Base-by-base conservation (phyloP, 2,113 vertebrate species). In the Lepisosteus oculatus region DNA sequence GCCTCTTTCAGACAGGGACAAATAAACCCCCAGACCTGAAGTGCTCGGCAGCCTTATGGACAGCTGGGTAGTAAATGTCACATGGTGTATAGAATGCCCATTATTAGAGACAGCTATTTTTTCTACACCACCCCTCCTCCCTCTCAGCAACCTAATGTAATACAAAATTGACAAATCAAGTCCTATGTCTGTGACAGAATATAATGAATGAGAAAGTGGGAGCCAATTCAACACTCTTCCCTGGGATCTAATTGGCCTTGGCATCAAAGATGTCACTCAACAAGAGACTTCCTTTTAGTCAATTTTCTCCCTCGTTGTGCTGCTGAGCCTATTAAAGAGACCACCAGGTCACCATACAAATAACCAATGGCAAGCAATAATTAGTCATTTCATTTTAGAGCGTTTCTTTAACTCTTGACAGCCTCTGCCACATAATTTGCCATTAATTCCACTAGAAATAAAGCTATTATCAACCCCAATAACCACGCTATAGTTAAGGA, bases 41-140 rank as follows among this genome's bases (percentile, higher is more conserved):
- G 91, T 90, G 90, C 92, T 91, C 93, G 92, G 90, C 92, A 92
- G 91, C 91, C 91, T 90, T 93, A 93, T 87, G 91, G 92, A 93
- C 92, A 94, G 91, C 92, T 93, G 93, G 92, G 90, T 91, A 93
- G 92, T 93, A 93, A 95, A 93, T 94, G 92, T 94, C 93, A 93
- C 92, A 93, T 92, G 85, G 90, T 92, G 91, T 88, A 90, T 87
- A 90, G 92, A 93, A 94, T 93, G 92, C 90, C 90, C 91, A 95
- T 94, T 94, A 93, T 94, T 90, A 92, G 90, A 93, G 87, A 90
- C 91, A 92, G 89, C 91, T 90, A 93, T 93, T 94, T 94, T 90
- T 94, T 93, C 89, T 87, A 89, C 90, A 55, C 67, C 57, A 8
- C 15, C 71, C 76, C 76, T 80, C 76, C 68, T 77, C 73, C 63